Evolutionary conservation across 2,888 invertebrate genomes (phyloP).

Genomic region (Gisinianus flammeolus): DNA sequence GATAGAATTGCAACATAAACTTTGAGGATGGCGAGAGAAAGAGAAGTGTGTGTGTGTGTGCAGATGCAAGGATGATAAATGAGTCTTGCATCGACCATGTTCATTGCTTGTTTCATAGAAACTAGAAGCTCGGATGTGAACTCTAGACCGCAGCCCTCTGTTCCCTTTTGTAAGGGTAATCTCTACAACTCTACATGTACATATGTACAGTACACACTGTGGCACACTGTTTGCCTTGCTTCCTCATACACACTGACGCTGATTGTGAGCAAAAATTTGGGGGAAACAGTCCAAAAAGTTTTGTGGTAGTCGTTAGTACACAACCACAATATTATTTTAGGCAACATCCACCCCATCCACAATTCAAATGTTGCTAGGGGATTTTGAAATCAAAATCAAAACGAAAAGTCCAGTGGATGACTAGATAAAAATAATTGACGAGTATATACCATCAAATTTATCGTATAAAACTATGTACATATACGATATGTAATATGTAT

Average conservation of each 20-base stretch:
- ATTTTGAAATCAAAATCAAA: neutral
- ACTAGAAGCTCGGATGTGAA: neutral
- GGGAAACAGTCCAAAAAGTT: neutral
- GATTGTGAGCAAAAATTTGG: neutral
- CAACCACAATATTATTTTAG: no score
- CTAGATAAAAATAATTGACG: neutral
- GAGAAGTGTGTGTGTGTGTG: constrained; percentile 2
- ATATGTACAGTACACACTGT: no score
- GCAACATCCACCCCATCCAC: neutral
- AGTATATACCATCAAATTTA: neutral
- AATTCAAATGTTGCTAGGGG: neutral
- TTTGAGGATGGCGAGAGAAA: neutral
- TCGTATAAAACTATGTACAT: neutral
- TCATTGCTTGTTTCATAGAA: neutral
- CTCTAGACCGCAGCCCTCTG: neutral
- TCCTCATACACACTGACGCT: neutral
- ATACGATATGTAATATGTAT: neutral
- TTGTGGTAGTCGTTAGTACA: no score
- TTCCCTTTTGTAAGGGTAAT: neutral
- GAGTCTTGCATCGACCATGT: constrained; percentile 18
- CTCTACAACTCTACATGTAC: neutral
- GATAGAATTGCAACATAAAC: neutral
- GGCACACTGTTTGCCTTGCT: neutral
- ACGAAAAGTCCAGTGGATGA: neutral
- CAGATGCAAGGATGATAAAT: constrained; percentile 33